A percentile compares a stretch with the other conserved stretches of the same genome.
phyloP scores from a whole-genome alignment of 1,140 invertebrate genomes.

The Musca domestica region DNA sequence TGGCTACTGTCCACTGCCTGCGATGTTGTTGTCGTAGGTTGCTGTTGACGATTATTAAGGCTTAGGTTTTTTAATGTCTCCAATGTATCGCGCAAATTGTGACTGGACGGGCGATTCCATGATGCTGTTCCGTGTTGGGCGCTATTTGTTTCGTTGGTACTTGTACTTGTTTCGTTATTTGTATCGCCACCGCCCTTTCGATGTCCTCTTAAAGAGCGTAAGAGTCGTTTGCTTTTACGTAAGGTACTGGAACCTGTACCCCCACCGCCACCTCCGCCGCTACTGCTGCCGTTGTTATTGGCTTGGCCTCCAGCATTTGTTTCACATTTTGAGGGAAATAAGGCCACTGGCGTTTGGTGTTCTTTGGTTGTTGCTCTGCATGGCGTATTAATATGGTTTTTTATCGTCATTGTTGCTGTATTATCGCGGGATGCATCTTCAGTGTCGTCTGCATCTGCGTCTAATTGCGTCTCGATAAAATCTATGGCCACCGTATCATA shows the following conservation, averaged over 20 bases:
- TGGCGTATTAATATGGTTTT: constrained; percentile 16
- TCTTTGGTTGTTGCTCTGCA: constrained; percentile 10
- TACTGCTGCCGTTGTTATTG: too few relatives aligned
- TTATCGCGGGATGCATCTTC: constrained; percentile 25
- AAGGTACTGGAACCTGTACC: constrained; percentile 28
- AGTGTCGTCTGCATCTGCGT: constrained; percentile 39
- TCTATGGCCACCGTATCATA: constrained; percentile 45
- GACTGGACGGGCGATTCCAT: too few relatives aligned
- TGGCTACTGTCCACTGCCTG: background rate
- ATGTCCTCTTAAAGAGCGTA: constrained; percentile 44
- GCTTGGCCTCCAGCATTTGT: constrained; percentile 1
- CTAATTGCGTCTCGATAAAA: constrained; percentile 53
- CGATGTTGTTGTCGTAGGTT: background rate
- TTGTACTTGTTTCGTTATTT: constrained; percentile 4
- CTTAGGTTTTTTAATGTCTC: constrained; percentile 10
- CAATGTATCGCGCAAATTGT: background rate
- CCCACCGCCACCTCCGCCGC: background rate
- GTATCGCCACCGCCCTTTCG: constrained; percentile 31
- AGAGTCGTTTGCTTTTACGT: constrained; percentile 43
- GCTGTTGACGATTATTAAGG: constrained; percentile 6
- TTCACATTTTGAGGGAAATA: constrained; percentile 43
- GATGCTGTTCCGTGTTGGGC: background rate
- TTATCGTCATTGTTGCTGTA: constrained; percentile 9
- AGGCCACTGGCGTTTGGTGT: constrained; percentile 32
- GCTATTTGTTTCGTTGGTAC: background rate